phyloP scores from a whole-genome alignment of 2,113 vertebrate genomes.

The Canis aureus region DNA sequence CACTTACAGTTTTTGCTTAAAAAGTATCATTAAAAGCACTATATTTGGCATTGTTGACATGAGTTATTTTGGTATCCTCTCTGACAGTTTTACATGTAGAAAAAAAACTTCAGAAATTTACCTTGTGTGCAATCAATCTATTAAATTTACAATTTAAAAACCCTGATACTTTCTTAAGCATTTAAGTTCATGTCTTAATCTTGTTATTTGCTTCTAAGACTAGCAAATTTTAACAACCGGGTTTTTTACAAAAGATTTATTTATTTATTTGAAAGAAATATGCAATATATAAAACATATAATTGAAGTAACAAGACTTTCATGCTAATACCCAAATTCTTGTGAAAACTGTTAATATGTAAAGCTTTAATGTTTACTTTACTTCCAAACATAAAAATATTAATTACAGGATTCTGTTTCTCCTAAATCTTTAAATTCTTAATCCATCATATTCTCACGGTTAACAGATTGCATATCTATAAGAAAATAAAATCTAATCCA shows the following conservation, averaged over 20 bases:
- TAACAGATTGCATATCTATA: not conserved
- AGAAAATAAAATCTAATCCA: not conserved
- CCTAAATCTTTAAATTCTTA: not conserved
- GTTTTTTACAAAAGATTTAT: not conserved
- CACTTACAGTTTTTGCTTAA: not conserved
- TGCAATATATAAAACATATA: not conserved
- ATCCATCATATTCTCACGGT: not conserved
- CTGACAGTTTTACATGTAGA: not conserved
- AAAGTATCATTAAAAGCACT: constrained; percentile 5
- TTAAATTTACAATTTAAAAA: constrained; percentile 25
- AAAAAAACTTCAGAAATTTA: constrained; percentile 21
- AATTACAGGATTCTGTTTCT: not conserved
- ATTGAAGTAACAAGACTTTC: not conserved
- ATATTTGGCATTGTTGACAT: not conserved
- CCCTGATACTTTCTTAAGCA: not conserved
- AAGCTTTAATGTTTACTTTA: not conserved
- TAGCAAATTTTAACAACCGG: not conserved
- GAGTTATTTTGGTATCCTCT: not conserved
- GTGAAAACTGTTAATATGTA: not conserved
- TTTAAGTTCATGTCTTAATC: not conserved
- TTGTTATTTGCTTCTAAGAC: not conserved
- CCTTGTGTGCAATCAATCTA: not conserved
- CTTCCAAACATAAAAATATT: constrained; percentile 42
- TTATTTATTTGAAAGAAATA: not conserved
- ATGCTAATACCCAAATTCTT: not conserved